Conservation (phyloP, 2,888 invertebrate genomes). For the Acanthosepion pharaonis region DNA sequence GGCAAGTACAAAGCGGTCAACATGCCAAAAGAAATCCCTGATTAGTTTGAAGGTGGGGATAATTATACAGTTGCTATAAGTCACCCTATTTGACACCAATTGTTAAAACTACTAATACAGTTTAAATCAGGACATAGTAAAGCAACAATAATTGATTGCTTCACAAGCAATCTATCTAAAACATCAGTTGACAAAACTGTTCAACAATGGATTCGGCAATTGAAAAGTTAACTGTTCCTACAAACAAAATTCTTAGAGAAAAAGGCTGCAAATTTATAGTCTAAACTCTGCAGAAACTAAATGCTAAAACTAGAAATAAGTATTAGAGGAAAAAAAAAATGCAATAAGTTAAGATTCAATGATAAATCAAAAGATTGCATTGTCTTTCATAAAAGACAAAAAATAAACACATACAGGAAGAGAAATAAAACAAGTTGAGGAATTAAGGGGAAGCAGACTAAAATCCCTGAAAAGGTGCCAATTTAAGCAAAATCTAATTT, state of each 20-base stretch:
- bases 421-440: too few species aligned
- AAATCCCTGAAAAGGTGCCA: too few species aligned
- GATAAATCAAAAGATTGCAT: too few species aligned
- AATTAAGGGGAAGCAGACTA: too few species aligned
- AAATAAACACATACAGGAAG: too few species aligned
- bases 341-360: too few species aligned
- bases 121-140: background rate
- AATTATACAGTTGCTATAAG: background rate
- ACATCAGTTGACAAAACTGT: background rate
- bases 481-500: too few species aligned
- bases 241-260: background rate
- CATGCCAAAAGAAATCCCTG: conserved; percentile 17
- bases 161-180: background rate
- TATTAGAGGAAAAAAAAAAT: too few species aligned
- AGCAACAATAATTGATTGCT: background rate
- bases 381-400: too few species aligned
- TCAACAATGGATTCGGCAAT: background rate
- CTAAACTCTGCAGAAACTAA: background rate
- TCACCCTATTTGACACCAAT: background rate
- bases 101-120: background rate
- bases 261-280: background rate
- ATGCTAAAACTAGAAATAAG: background rate
- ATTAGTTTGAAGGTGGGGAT: background rate
- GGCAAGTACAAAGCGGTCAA: background rate
- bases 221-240: background rate